Percentiles rank a stretch among this genome's conserved stretches.
Conservation (phyloP, 2,888 invertebrate species). For the Caenorhabditis sinica region DNA sequence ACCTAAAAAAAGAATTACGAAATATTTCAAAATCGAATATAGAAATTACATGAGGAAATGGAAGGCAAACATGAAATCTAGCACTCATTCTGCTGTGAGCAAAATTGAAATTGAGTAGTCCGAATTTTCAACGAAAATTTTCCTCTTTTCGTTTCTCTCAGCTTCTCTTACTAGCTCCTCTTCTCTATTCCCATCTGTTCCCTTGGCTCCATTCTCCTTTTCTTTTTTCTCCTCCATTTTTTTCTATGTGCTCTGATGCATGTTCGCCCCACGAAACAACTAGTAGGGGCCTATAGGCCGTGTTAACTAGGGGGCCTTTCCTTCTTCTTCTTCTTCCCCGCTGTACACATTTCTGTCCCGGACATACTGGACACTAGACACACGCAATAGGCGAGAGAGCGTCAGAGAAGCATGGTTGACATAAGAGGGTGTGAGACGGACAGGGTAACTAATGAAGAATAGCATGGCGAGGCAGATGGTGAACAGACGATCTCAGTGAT, state of each 20-base stretch:
- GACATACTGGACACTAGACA: not conserved
- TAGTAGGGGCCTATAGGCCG: not conserved
- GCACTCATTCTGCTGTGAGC: no score
- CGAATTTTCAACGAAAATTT: not conserved
- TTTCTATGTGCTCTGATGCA: not conserved
- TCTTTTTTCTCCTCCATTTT: not conserved
- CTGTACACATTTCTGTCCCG: constrained; percentile 19
- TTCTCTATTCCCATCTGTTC: not conserved
- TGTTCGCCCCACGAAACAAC: not conserved
- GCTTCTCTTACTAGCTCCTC: not conserved
- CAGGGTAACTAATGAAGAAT: not conserved
- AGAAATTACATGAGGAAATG: not conserved
- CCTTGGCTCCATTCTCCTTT: not conserved
- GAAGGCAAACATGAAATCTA: not conserved
- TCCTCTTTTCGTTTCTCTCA: not conserved
- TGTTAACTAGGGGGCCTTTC: not conserved
- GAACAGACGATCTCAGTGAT: no score
- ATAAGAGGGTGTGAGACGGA: not conserved
- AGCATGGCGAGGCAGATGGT: not conserved
- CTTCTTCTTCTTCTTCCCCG: not conserved
- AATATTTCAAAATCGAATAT: not conserved
- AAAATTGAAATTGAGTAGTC: not conserved
- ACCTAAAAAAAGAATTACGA: not conserved
- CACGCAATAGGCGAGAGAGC: not conserved
- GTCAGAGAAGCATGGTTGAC: not conserved